Evolutionary conservation across 2,113 vertebrate genomes (phyloP).

Genomic region (Gallinago jamesoni): DNA sequence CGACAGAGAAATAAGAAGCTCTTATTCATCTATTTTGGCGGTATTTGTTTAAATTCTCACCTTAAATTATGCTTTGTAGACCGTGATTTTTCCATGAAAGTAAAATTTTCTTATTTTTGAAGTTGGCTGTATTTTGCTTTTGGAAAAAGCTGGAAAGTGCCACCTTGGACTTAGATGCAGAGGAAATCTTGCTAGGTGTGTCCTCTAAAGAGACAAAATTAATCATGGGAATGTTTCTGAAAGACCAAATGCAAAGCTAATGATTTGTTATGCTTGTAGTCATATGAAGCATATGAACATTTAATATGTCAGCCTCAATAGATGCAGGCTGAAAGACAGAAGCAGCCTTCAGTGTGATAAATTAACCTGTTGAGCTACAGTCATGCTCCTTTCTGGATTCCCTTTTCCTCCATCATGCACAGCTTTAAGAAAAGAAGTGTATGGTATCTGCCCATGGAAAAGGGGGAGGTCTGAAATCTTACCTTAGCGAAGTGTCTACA

Average conservation of each 20-base stretch:
- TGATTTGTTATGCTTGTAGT: not conserved
- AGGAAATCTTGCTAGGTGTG: not conserved
- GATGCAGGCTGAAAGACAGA: not conserved
- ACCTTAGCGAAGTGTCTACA: not conserved
- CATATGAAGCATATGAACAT: not conserved
- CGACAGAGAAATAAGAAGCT: not conserved
- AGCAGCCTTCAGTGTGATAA: not conserved
- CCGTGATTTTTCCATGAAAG: not conserved
- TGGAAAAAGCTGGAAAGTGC: not conserved
- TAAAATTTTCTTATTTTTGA: not conserved
- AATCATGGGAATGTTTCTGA: not conserved
- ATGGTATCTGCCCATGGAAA: not conserved
- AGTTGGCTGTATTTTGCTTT: not conserved
- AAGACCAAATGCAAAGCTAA: not conserved
- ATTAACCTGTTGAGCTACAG: not conserved
- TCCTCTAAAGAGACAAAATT: not conserved
- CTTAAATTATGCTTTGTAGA: not conserved
- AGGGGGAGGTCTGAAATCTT: not conserved
- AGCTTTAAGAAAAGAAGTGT: not conserved
- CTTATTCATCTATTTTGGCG: not conserved
- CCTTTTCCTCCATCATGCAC: not conserved
- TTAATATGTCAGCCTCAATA: not conserved
- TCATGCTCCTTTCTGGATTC: not conserved
- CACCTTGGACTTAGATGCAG: not conserved
- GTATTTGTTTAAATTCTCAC: not conserved